Evolutionary conservation across 2,797 vertebrate species (phyloP), one percentile per base, ranked within the genome.

Genomic region (Platyrinchus mystaceus): DNA sequence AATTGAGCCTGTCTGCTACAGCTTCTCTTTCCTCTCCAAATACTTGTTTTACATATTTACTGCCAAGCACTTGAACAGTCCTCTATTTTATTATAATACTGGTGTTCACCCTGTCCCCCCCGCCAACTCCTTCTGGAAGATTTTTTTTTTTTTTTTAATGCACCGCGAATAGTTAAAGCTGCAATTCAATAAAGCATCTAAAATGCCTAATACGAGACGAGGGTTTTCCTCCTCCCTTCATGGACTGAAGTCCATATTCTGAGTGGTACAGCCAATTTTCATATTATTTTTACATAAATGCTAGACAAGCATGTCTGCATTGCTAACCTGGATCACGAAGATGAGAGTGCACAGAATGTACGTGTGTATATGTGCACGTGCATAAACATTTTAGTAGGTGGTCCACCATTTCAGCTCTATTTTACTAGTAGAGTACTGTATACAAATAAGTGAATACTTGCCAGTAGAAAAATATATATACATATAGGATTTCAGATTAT

Each of bases 241-340:
- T 83, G 91, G 87, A 95, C 94, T 96, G 76, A 52, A 96, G 95
- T 96, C 97, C 93, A 96, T 87, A 94, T 81, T 95, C 89, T 87
- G 88, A 95, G 83, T 92, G 81, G 76, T 84, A 82, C 43, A 88
- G 91, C 70, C 95, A 97, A 96, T 97, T 97, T 97, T 97, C 95
- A 87, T 95, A 96, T 95, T 97, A 97, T 97, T 98, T 97, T 98
- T 97, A 98, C 97, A 98, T 97, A 97, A 97, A 97, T 95, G 95
- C 94, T 96, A 97, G 96, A 97, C 96, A 97, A 97, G 95, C 96
- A 94, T 94, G 96, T 96, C 97, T 96, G 93, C 53, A 4, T 90
- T 93, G 92, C 94, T 94, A 97, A 97, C 93, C 91, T 95, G 93
- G 78, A 91, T 95, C 93, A 82, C 67, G 78, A 95, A 95, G 94